These are phyloP conservation scores for Drosophila lowei DNA, from an alignment of 1,140 invertebrate genomes.

Conservation along the genomic window DNA sequence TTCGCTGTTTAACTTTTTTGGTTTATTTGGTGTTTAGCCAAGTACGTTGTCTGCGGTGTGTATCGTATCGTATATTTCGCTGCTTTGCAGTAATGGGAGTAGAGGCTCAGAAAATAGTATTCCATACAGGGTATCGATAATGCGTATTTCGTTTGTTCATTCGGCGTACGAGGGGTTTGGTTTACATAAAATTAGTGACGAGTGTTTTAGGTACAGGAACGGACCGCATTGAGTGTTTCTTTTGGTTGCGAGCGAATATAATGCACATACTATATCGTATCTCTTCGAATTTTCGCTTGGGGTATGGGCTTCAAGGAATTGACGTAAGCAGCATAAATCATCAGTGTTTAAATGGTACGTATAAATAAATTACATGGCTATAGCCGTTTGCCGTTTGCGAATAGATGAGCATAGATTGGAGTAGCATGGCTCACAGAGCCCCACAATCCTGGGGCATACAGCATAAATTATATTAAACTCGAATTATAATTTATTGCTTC, in stretches of 20 bases:
- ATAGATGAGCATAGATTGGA: conserved; percentile 27
- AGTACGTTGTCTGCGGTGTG: conserved; percentile 63
- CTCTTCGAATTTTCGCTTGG: conserved; percentile 22
- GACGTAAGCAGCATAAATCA: conserved; percentile 48
- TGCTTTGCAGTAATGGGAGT: conserved; percentile 65
- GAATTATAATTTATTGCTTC: conserved; percentile 33
- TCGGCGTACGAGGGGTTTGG: conserved; percentile 4
- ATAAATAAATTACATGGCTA: conserved; percentile 43
- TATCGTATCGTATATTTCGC: conserved; percentile 29
- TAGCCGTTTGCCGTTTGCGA: conserved; percentile 21
- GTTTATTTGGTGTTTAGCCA: conserved; percentile 59
- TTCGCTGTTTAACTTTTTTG: conserved; percentile 61
- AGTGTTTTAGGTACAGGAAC: conserved; percentile 66
- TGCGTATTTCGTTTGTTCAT: conserved; percentile 41
- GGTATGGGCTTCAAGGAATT: conserved; percentile 43
- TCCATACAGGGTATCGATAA: conserved; percentile 26
- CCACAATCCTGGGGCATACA: conserved; percentile 1
- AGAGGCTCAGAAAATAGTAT: conserved; percentile 65
- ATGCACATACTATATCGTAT: conserved; percentile 36
- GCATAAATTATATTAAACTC: conserved; percentile 19
- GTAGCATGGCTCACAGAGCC: conserved; percentile 28
- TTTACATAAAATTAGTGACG: conserved; percentile 57
- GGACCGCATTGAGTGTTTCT: conserved; percentile 44
- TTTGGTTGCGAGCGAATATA: conserved; percentile 36
- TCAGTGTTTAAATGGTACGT: conserved; percentile 12